Conservation (phyloP, 2,797 vertebrate genomes). For the Artibeus lituratus region DNA sequence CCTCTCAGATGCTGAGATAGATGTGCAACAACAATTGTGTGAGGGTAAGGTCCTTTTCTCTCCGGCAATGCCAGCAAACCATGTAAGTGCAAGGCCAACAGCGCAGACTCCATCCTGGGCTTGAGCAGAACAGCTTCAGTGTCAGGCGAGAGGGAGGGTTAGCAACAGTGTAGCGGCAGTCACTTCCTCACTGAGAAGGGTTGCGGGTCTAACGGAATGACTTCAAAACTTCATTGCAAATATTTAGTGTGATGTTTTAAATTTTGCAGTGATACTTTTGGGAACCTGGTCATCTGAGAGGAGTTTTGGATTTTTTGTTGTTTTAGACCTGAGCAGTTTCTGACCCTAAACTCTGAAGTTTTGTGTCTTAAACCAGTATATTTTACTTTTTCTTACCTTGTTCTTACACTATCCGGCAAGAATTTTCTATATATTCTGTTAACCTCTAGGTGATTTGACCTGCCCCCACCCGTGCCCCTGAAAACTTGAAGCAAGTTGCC, state of each 20-base stretch:
- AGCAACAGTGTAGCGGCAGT: background rate
- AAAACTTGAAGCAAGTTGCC: background rate
- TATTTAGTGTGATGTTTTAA: background rate
- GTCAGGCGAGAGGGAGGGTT: background rate
- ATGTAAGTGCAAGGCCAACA: background rate
- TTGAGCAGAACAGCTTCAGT: background rate
- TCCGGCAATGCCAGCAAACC: background rate
- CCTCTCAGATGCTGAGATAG: too few species aligned
- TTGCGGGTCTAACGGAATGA: background rate
- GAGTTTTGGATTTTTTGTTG: background rate
- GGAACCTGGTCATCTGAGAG: background rate
- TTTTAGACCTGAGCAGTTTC: background rate
- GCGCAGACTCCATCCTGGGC: background rate
- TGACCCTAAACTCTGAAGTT: background rate
- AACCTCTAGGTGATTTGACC: background rate
- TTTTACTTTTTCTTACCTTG: background rate
- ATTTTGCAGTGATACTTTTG: background rate
- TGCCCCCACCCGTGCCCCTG: rapidly evolving
- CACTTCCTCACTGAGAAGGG: background rate
- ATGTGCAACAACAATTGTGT: background rate
- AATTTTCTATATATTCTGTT: background rate
- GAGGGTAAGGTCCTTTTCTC: background rate
- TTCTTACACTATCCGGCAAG: background rate
- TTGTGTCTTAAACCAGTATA: background rate
- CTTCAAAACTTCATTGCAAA: background rate